These are phyloP conservation scores for Acleris holmiana DNA, from an alignment of 2,888 invertebrate genomes.

Conservation along the genomic window DNA sequence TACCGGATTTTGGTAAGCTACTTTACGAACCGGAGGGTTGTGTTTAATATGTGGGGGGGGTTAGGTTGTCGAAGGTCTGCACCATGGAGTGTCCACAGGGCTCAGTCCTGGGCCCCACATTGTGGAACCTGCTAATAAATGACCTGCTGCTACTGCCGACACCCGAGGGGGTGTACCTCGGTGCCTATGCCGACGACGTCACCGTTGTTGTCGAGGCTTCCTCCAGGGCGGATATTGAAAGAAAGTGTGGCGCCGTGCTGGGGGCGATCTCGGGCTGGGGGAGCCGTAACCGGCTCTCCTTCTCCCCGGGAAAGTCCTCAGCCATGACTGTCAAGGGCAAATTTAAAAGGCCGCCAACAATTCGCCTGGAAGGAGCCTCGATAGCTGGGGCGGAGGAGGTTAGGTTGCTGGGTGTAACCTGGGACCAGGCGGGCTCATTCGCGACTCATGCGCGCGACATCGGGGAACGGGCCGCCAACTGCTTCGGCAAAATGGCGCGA, in stretches of 20 bases:
- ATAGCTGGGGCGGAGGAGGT: neutral
- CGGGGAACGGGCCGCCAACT: no score
- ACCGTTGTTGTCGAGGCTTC: neutral
- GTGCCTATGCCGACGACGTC: constrained; percentile 8
- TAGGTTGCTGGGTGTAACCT: neutral
- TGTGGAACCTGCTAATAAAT: constrained; percentile 46
- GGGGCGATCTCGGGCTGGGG: neutral
- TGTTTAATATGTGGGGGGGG: constrained; percentile 38
- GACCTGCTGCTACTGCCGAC: constrained; percentile 43
- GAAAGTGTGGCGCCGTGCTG: neutral
- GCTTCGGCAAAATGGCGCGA: no score
- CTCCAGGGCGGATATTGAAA: neutral
- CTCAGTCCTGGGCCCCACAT: constrained; percentile 25
- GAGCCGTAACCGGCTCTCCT: neutral
- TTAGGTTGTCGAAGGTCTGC: neutral
- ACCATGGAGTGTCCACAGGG: constrained; percentile 48
- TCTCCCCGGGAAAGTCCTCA: neutral
- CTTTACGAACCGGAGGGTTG: constrained; percentile 41
- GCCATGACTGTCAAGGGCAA: neutral
- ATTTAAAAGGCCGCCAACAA: neutral
- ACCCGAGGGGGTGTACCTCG: constrained; percentile 20
- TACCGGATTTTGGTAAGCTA: constrained; percentile 44
- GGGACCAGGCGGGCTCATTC: no score
- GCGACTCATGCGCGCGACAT: constrained; percentile 55
- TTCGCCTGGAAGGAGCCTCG: neutral